phyloP scores from a whole-genome alignment of 1,140 invertebrate species.

The Ips typographus region DNA sequence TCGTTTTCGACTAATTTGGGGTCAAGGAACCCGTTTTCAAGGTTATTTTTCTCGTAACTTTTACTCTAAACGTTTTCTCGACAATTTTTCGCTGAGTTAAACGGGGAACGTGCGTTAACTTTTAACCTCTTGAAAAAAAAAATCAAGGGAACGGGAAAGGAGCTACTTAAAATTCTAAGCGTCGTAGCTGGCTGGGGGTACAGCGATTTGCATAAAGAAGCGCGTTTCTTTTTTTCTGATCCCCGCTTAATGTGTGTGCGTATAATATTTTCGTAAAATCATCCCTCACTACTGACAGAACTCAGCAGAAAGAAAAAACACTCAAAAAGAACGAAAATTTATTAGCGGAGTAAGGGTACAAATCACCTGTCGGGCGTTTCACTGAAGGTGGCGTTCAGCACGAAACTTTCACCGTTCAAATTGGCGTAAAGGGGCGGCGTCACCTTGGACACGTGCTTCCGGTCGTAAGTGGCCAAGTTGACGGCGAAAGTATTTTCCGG shows the following conservation, averaged over 20 bases:
- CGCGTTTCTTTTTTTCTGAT: too few relatives aligned
- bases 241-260: too few relatives aligned
- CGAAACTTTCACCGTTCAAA: conserved; percentile 29
- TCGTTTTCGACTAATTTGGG: too few relatives aligned
- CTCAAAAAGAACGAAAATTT: background rate
- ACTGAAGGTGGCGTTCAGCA: conserved; percentile 26
- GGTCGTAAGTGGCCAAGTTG: conserved; percentile 39
- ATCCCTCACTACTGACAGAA: background rate
- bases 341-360: background rate
- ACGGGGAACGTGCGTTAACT: too few relatives aligned
- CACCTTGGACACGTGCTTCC: conserved; percentile 30
- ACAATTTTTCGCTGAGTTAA: too few relatives aligned
- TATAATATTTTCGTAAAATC: too few relatives aligned
- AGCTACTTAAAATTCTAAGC: background rate
- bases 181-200: background rate
- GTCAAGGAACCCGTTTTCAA: too few relatives aligned
- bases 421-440: conserved; percentile 35
- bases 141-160: too few relatives aligned
- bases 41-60: too few relatives aligned
- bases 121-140: too few relatives aligned
- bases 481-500: conserved; percentile 43
- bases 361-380: conserved; percentile 30
- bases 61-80: too few relatives aligned
- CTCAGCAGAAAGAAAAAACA: background rate
- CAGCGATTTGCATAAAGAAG: background rate